Conservation (phyloP, 2,888 invertebrate genomes). For the Parnassius apollo region DNA sequence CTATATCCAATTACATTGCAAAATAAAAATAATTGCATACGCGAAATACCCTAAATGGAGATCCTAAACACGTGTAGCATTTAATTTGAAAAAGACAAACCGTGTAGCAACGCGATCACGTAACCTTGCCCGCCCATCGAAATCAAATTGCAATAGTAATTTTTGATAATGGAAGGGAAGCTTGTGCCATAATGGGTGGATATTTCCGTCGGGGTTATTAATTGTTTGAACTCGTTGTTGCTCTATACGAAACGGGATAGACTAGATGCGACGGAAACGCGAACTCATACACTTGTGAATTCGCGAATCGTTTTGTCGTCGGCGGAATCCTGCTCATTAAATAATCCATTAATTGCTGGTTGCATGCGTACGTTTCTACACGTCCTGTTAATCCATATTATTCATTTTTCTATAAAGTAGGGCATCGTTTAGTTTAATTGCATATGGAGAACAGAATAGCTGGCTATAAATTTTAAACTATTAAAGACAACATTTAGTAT, state of each 20-base stretch:
- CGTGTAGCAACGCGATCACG: slow-evolving; percentile 60
- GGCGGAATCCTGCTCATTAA: slow-evolving; percentile 45
- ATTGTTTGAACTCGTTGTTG: slow-evolving; percentile 59
- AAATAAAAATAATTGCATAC: slow-evolving; percentile 60
- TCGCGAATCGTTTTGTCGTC: slow-evolving; percentile 58
- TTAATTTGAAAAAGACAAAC: slow-evolving; percentile 76
- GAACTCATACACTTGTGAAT: slow-evolving; percentile 58
- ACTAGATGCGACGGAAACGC: slow-evolving; percentile 58
- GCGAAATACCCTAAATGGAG: slow-evolving; percentile 48
- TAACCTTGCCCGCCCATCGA: slow-evolving; percentile 55
- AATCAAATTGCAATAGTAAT: slow-evolving; percentile 73
- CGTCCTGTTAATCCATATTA: slow-evolving; percentile 32
- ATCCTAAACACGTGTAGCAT: slow-evolving; percentile 55
- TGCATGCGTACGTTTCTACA: slow-evolving; percentile 68
- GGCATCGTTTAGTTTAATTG: slow-evolving; percentile 28
- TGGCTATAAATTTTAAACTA: slow-evolving; percentile 17
- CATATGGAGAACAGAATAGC: slow-evolving; percentile 13
- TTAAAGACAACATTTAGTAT: neutral
- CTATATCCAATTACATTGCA: slow-evolving; percentile 63
- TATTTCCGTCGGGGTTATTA: slow-evolving; percentile 66
- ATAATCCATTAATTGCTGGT: slow-evolving; percentile 63
- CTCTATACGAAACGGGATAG: slow-evolving; percentile 49
- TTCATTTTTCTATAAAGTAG: slow-evolving; percentile 17
- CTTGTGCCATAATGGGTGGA: slow-evolving; percentile 64
- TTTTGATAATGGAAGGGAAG: slow-evolving; percentile 73